A percentile compares a stretch with the other conserved stretches of the same genome.
phyloP scores from a whole-genome alignment of 2,797 vertebrate species.

The Cetoscarus ocellatus region DNA sequence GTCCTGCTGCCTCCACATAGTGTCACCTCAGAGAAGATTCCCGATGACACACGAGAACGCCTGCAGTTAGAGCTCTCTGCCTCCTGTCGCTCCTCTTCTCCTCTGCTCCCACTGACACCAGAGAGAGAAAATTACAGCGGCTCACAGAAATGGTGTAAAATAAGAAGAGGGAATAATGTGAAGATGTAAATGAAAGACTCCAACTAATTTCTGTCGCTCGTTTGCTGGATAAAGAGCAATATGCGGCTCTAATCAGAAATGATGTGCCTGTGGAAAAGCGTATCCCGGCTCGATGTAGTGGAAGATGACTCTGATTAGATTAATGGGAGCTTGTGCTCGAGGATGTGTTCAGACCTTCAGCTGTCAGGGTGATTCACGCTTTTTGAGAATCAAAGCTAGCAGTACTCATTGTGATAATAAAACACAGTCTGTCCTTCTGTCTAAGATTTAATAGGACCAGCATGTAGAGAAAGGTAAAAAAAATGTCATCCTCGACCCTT shows the following conservation, averaged over 20 bases:
- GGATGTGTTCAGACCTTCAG: conserved; percentile 41
- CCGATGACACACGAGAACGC: conserved; percentile 48
- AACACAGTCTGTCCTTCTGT: conserved; percentile 2
- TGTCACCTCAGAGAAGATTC: conserved; percentile 65
- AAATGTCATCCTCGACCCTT: too few species aligned
- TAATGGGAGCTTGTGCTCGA: conserved; percentile 31
- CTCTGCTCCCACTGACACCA: conserved; percentile 39
- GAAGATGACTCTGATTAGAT: conserved; percentile 60
- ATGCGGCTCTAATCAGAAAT: conserved; percentile 59
- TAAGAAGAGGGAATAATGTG: conserved; percentile 10
- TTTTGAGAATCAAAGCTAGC: conserved; percentile 36
- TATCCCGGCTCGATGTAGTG: conserved; percentile 18
- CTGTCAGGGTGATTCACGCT: conserved; percentile 32
- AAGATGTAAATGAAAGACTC: conserved; percentile 58
- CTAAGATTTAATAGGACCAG: neutral
- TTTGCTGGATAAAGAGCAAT: conserved; percentile 58
- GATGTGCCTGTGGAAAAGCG: conserved; percentile 31
- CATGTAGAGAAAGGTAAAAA: too few species aligned
- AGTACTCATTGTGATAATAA: conserved; percentile 18
- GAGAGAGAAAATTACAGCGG: conserved; percentile 26
- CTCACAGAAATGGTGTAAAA: conserved; percentile 14
- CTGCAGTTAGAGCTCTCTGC: conserved; percentile 47
- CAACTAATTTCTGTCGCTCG: conserved; percentile 56
- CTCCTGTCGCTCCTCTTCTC: conserved; percentile 7
- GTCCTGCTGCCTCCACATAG: conserved; percentile 55